Evolutionary conservation across 1,140 invertebrate genomes (phyloP).

Genomic region (Uloborus diversus): DNA sequence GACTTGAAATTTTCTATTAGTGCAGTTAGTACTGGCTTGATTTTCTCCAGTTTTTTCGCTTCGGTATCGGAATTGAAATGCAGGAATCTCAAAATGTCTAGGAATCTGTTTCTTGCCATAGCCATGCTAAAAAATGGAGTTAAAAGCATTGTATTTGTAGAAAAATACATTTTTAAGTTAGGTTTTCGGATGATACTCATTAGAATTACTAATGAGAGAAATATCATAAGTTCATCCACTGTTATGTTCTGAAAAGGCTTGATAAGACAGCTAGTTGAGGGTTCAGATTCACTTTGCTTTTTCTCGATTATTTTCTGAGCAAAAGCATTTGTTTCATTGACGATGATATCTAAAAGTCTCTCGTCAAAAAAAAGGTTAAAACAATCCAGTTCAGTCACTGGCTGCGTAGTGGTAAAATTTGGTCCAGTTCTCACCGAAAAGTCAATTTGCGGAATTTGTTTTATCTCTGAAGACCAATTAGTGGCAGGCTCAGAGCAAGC

Average conservation of each 20-base stretch:
- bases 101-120: not conserved
- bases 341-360: not conserved
- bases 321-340: not conserved
- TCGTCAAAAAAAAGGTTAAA: not conserved
- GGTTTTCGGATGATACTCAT: not conserved
- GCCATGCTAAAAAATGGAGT: not conserved
- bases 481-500: not conserved
- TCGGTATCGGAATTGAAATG: not conserved
- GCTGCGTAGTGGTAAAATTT: not conserved
- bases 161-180: constrained; percentile 1
- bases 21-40: not conserved
- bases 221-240: not conserved
- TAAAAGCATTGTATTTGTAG: not conserved
- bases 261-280: not conserved
- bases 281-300: not conserved
- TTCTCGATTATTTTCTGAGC: not conserved
- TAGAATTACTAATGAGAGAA: not conserved
- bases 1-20: not conserved
- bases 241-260: not conserved
- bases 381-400: not conserved
- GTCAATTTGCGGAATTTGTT: not conserved
- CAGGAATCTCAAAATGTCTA: not conserved
- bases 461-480: not conserved
- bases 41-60: not conserved
- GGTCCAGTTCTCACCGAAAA: not conserved